phyloP scores from a whole-genome alignment of 2,797 vertebrate genomes.

The Alauda arvensis region DNA sequence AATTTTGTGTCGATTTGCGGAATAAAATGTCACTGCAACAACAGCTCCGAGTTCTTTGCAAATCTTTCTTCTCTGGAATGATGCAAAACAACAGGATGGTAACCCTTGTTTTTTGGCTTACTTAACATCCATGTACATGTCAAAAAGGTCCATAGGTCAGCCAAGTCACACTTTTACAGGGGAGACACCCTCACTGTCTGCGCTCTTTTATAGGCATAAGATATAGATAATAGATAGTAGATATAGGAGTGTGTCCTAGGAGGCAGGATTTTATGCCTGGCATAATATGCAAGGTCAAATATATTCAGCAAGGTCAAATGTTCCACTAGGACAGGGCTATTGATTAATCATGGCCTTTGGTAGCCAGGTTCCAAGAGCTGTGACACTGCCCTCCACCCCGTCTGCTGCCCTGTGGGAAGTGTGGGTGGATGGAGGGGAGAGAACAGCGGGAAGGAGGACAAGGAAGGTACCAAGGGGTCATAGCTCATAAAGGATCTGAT shows the following conservation, averaged over 20 bases:
- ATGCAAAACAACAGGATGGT: neutral
- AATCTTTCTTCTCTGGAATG: neutral
- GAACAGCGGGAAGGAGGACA: neutral
- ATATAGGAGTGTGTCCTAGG: too few relatives aligned
- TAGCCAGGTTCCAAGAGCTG: neutral
- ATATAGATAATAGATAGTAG: too few relatives aligned
- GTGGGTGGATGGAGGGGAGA: neutral
- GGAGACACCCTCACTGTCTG: neutral
- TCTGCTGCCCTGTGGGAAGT: neutral
- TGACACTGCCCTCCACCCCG: neutral
- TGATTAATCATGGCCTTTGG: neutral
- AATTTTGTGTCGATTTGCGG: accelerated
- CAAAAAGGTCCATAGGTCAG: neutral
- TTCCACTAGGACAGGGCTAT: neutral
- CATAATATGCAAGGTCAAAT: neutral
- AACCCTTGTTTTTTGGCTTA: neutral
- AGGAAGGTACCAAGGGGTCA: neutral
- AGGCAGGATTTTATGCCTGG: neutral
- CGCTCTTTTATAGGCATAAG: accelerated
- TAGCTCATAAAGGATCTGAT: neutral
- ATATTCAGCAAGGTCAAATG: neutral
- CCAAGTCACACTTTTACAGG: accelerated
- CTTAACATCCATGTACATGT: neutral
- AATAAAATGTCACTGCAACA: neutral
- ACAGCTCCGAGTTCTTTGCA: neutral